These are phyloP conservation scores for Upupa epops DNA, from an alignment of 2,113 vertebrate species.

Conservation along the genomic window DNA sequence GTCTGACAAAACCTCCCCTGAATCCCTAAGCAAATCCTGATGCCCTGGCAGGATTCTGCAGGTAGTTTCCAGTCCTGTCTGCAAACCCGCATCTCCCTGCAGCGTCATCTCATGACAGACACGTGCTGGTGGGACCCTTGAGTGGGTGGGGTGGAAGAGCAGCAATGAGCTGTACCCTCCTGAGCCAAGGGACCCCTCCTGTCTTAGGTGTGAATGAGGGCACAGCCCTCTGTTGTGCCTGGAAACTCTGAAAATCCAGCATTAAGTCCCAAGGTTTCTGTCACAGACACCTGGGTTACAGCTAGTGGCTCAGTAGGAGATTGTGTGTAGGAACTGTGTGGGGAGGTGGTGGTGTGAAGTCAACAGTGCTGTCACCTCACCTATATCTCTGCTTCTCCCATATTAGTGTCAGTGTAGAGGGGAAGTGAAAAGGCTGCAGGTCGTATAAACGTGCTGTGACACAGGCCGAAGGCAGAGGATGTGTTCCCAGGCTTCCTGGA, in stretches of 20 bases:
- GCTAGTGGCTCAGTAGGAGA: background rate
- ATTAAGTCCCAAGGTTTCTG: background rate
- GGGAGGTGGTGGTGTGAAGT: background rate
- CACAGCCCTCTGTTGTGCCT: background rate
- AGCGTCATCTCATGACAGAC: background rate
- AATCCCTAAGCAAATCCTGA: background rate
- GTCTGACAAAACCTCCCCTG: background rate
- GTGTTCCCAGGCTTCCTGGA: background rate
- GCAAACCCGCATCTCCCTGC: background rate
- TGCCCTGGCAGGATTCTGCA: background rate
- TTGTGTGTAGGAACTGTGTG: background rate
- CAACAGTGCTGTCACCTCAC: background rate
- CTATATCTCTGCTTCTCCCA: background rate
- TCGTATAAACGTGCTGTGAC: background rate
- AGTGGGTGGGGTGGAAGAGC: fast-evolving
- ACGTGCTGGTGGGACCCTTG: background rate
- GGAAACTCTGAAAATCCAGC: background rate
- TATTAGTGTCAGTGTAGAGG: background rate
- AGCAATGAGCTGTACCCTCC: background rate
- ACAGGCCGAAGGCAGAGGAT: background rate
- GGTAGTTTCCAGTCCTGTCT: background rate
- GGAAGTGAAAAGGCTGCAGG: background rate
- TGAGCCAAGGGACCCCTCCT: background rate
- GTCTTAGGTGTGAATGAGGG: background rate
- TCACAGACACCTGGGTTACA: background rate